These are phyloP conservation scores for Augochlora pura DNA, from an alignment of 1,140 invertebrate species.

Conservation along the genomic window DNA sequence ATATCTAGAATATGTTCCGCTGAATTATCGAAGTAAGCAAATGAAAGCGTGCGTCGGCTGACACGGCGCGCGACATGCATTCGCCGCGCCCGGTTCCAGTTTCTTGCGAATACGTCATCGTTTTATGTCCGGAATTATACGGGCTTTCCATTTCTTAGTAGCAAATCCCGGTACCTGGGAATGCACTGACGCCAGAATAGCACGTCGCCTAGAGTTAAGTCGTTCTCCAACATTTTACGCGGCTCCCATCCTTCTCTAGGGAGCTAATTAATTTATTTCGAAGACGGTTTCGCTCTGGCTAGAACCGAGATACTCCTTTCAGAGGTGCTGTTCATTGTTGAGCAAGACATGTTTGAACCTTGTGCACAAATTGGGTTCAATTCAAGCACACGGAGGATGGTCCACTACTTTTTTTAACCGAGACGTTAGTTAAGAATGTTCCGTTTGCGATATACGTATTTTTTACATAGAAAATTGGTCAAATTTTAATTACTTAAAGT, in stretches of 20 bases:
- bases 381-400: too few species aligned
- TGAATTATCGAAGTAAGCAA: not conserved
- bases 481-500: too few species aligned
- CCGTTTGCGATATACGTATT: too few species aligned
- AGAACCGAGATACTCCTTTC: not conserved
- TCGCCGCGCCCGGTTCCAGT: not conserved
- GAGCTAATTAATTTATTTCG: slow-evolving; percentile 55
- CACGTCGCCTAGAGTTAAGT: slow-evolving; percentile 39
- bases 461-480: too few species aligned
- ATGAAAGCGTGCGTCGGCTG: not conserved
- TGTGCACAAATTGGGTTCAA: too few species aligned
- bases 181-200: not conserved
- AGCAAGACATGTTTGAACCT: too few species aligned
- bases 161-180: slow-evolving; percentile 7
- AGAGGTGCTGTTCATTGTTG: too few species aligned
- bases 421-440: too few species aligned
- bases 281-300: slow-evolving; percentile 19
- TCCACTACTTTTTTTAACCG: too few species aligned
- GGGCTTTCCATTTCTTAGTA: slow-evolving; percentile 32
- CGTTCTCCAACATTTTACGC: slow-evolving; percentile 15
- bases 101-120: not conserved
- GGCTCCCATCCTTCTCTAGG: not conserved
- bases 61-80: not conserved
- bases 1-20: not conserved
- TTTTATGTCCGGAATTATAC: slow-evolving; percentile 21